Evolutionary conservation across 1,140 invertebrate species (phyloP).

Genomic region (Tenebrio molitor): DNA sequence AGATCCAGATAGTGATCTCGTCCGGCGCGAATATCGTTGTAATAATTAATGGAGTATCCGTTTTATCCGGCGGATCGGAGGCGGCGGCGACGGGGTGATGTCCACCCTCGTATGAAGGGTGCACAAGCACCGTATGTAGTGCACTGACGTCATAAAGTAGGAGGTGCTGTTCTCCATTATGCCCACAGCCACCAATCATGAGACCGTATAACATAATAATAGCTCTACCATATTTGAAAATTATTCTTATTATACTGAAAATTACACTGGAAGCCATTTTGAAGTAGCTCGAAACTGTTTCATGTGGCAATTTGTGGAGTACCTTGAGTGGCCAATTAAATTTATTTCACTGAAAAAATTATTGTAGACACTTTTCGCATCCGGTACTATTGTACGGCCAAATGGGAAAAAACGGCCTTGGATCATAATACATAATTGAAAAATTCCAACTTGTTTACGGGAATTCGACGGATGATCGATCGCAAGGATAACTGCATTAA

Average conservation of each 20-base stretch:
- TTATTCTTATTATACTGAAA: conserved; percentile 64
- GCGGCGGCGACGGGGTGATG: background rate
- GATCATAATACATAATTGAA: too few species aligned
- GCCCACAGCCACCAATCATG: conserved; percentile 56
- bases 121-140: conserved; percentile 1
- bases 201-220: conserved; percentile 59
- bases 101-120: background rate
- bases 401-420: conserved; percentile 3
- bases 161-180: conserved; percentile 50
- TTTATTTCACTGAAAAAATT: conserved; percentile 23
- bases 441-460: too few species aligned
- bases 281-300: conserved; percentile 46
- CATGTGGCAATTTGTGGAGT: conserved; percentile 14
- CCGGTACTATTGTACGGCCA: background rate
- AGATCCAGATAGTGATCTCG: too few species aligned
- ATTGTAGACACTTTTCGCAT: conserved; percentile 1
- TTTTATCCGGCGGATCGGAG: background rate
- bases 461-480: too few species aligned
- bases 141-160: conserved; percentile 47
- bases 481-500: too few species aligned
- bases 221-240: conserved; percentile 64
- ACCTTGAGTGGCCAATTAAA: conserved; percentile 38
- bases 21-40: background rate
- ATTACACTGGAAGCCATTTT: conserved; percentile 63
- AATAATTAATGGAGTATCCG: background rate